Evolutionary conservation across 2,113 vertebrate species (phyloP).

Genomic region (Pelvicachromis taeniatus): DNA sequence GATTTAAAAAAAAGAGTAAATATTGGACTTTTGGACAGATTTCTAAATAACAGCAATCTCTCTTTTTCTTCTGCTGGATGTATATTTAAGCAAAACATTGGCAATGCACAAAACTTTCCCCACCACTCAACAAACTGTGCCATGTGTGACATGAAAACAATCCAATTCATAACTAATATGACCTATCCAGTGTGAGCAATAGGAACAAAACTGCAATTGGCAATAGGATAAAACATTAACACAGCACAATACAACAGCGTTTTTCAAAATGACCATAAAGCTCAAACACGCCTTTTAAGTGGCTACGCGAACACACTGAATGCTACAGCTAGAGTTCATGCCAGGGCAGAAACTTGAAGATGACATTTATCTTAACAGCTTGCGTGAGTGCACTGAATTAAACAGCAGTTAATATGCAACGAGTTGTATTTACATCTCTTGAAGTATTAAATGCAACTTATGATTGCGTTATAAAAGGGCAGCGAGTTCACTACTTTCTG

Average conservation of each 20-base stretch:
- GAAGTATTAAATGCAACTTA: not conserved
- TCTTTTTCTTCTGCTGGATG: not conserved
- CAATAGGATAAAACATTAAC: not conserved
- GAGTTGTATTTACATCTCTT: not conserved
- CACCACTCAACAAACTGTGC: not conserved
- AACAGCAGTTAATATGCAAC: not conserved
- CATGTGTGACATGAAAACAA: not conserved
- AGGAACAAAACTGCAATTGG: not conserved
- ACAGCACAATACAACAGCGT: not conserved
- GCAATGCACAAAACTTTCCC: fast-evolving
- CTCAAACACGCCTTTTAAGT: not conserved
- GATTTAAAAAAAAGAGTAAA: not conserved
- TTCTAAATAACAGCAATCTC: not conserved
- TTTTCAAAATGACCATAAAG: not conserved
- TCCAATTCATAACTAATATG: not conserved
- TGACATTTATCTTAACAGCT: not conserved
- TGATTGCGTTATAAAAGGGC: not conserved
- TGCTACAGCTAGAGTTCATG: not conserved
- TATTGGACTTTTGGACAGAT: not conserved
- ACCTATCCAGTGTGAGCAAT: not conserved
- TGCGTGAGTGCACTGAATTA: not conserved
- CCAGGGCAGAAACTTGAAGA: not conserved
- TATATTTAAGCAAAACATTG: not conserved
- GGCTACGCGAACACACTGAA: not conserved
- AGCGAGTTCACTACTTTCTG: not conserved